A percentile compares a stretch with the other conserved stretches of the same genome.
phyloP scores from a whole-genome alignment of 1,140 invertebrate species.

The Papilio helenus region DNA sequence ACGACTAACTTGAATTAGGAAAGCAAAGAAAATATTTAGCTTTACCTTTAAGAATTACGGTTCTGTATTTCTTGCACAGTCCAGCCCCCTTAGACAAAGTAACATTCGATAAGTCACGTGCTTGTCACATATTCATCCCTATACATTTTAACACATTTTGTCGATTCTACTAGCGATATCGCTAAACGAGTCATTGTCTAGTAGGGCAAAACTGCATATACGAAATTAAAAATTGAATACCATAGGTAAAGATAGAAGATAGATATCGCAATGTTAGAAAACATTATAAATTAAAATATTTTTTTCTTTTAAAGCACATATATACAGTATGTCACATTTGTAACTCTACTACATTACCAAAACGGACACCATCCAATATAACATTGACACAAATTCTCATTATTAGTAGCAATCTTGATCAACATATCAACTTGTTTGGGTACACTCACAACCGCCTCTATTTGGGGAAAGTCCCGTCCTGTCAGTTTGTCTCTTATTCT shows the following conservation, averaged over 20 bases:
- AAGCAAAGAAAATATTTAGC: background rate
- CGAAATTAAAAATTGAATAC: background rate
- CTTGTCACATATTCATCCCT: too few species aligned
- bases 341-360: slow-evolving; percentile 56
- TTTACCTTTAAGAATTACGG: background rate
- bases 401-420: slow-evolving; percentile 97
- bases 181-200: too few species aligned
- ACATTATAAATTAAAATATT: background rate
- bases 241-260: background rate
- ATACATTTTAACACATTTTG: too few species aligned
- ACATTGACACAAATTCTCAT: slow-evolving; percentile 99
- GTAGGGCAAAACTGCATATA: too few species aligned
- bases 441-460: slow-evolving; percentile 86
- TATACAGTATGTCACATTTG: background rate
- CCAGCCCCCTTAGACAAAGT: too few species aligned
- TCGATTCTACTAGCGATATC: too few species aligned
- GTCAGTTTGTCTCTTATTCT: slow-evolving; percentile 97
- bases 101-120: too few species aligned
- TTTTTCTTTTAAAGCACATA: background rate
- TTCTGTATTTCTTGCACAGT: too few species aligned
- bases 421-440: slow-evolving; percentile 96
- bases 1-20: background rate
- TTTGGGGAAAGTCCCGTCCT: slow-evolving; percentile 89
- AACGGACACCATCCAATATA: slow-evolving; percentile 97
- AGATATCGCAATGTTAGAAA: background rate